These are phyloP conservation scores for Phalacrocorax pelagicus DNA, from an alignment of 2,113 vertebrate species.

Conservation along the genomic window DNA sequence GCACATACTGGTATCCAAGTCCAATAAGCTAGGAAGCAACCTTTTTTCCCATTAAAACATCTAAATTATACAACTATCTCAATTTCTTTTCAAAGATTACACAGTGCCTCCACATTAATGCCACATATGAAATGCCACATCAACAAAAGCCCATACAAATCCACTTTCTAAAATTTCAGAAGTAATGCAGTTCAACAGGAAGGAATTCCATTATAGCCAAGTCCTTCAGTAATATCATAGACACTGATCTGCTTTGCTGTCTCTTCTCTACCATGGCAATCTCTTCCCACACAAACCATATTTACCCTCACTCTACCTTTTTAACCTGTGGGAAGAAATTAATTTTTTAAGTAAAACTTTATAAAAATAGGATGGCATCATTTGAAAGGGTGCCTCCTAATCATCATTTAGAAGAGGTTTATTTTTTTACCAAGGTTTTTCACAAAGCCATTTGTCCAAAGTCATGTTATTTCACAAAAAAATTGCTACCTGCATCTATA, in stretches of 20 bases:
- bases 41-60: neutral
- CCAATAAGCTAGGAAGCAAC: neutral
- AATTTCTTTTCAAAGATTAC: neutral
- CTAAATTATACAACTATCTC: neutral
- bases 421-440: neutral
- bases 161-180: neutral
- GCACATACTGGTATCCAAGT: neutral
- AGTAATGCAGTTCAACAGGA: neutral
- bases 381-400: neutral
- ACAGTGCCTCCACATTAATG: neutral
- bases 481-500: neutral
- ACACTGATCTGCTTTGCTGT: neutral
- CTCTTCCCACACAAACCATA: neutral
- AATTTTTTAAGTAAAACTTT: neutral
- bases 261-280: neutral
- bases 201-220: neutral
- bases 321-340: neutral
- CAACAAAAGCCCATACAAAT: neutral
- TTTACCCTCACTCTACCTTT: neutral
- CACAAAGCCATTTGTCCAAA: neutral
- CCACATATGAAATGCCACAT: neutral
- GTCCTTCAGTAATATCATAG: neutral
- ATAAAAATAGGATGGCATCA: neutral
- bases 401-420: neutral
- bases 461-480: neutral